These are phyloP conservation scores for Halcyon smyrnensis DNA, from an alignment of 2,797 vertebrate species.

Conservation along the genomic window DNA sequence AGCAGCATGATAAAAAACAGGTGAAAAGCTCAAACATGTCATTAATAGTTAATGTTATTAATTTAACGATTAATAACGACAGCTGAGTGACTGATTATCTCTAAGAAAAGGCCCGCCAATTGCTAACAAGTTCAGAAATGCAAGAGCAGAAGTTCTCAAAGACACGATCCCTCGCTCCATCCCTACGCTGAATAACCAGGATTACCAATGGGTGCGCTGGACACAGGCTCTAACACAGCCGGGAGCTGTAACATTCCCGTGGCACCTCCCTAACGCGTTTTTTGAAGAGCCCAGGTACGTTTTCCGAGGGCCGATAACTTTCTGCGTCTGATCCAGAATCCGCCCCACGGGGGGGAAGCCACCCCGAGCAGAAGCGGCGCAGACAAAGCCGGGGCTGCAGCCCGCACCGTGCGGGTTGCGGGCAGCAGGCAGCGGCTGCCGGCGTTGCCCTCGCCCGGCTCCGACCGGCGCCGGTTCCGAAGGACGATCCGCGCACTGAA, in stretches of 20 bases:
- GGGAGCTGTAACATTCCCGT: not conserved
- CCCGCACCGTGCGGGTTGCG: not conserved
- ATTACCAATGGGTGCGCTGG: not conserved
- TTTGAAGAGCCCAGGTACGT: not conserved
- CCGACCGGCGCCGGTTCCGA: not conserved
- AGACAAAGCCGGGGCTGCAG: not conserved
- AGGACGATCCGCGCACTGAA: not conserved
- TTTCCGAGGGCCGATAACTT: slow-evolving; percentile 1
- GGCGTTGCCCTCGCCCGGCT: not conserved
- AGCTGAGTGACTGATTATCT: not conserved
- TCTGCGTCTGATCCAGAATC: not conserved
- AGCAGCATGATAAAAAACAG: not conserved
- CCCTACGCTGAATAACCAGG: not conserved
- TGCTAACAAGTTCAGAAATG: slow-evolving; percentile 1
- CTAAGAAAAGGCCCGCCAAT: not conserved
- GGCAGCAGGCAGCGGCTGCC: not conserved
- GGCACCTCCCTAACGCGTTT: not conserved
- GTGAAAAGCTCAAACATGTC: not conserved
- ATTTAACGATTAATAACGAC: not conserved
- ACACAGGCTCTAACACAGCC: accelerated
- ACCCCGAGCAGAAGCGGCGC: not conserved
- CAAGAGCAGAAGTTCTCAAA: slow-evolving; percentile 3
- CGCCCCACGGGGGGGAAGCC: not conserved
- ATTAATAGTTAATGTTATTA: not conserved
- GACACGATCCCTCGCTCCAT: not conserved